Base-by-base conservation (phyloP, 64 coral and sea anemone genomes). In the Dendronephthya gigantea region DNA sequence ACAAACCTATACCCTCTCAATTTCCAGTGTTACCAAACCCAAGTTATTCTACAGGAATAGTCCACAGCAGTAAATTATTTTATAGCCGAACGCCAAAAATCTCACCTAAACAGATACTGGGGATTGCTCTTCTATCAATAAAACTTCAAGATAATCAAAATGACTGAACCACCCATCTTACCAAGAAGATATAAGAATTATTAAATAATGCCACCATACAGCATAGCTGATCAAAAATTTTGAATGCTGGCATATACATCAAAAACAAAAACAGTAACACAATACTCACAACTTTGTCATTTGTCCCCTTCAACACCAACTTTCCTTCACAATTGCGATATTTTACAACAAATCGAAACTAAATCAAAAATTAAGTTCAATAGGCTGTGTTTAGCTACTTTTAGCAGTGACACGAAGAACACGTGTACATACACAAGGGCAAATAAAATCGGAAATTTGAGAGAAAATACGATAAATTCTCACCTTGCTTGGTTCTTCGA, bases 281-380 rank as follows among this genome's bases (percentile, higher is more conserved):
- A 23, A 79, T 59, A 89, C 90, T 82, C 83, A 98, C 95, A 84
- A 98, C 91, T 91, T 91, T 85, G 23, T 98, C 95, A 49, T 98
- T 91, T 34, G 95, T 98, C 38, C 95, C 95, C 40, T 98, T 98
- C 6, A 98, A 88, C 8, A 98, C 95, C 36, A 98, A 66, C 50
- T 98, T 98, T 5, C 95, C 95, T 85, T 98, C 95, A 85, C 92
- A 91, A 83, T 98, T 83, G 15, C 95, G 87, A 92, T 98, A 98
- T 81, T 98, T 98, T 17, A 98, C 84, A 23, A 93, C 92, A 84
- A 98, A 98, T 7, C 95, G 92, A 84, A 98, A 98, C 95, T 98
- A 56, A 17, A 84, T 50, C 6, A 59, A 86, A 58, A 35, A 16
- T 72, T 19, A 84, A 30, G 23, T 19, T 62, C 12, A 48, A 89